Evolutionary conservation across 2,797 vertebrate species (phyloP).

Genomic region (Limnodromus scolopaceus): DNA sequence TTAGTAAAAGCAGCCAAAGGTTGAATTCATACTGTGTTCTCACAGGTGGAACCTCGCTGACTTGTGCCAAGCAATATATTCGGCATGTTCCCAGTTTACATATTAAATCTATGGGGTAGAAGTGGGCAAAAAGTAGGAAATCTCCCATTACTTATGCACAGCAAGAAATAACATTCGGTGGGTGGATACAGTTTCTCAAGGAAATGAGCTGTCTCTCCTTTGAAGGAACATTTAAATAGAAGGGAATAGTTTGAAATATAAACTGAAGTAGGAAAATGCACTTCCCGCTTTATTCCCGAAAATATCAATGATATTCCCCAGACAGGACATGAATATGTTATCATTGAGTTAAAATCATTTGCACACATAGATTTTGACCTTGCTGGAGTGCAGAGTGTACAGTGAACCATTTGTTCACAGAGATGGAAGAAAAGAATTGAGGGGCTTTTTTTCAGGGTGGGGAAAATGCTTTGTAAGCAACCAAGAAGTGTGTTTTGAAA

Average conservation of each 20-base stretch:
- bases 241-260: slow-evolving; percentile 62
- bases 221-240: slow-evolving; percentile 54
- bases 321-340: not conserved
- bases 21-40: slow-evolving; percentile 60
- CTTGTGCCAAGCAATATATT: slow-evolving; percentile 73
- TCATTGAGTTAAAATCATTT: slow-evolving; percentile 26
- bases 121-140: slow-evolving; percentile 68
- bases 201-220: slow-evolving; percentile 73
- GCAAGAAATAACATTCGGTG: slow-evolving; percentile 41
- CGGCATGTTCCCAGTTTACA: slow-evolving; percentile 60
- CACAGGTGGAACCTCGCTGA: slow-evolving; percentile 60
- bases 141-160: slow-evolving; percentile 63
- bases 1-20: slow-evolving; percentile 44
- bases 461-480: not conserved
- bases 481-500: not conserved
- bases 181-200: slow-evolving; percentile 56
- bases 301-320: slow-evolving; percentile 28
- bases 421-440: slow-evolving; percentile 21
- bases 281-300: slow-evolving; percentile 47
- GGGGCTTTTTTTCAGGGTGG: not conserved
- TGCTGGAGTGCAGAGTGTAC: not conserved
- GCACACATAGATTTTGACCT: not conserved
- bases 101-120: slow-evolving; percentile 65
- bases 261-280: slow-evolving; percentile 56
- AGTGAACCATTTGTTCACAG: slow-evolving; percentile 30